phyloP scores from a whole-genome alignment of 2,888 invertebrate species.

The Dorcus hopei region DNA sequence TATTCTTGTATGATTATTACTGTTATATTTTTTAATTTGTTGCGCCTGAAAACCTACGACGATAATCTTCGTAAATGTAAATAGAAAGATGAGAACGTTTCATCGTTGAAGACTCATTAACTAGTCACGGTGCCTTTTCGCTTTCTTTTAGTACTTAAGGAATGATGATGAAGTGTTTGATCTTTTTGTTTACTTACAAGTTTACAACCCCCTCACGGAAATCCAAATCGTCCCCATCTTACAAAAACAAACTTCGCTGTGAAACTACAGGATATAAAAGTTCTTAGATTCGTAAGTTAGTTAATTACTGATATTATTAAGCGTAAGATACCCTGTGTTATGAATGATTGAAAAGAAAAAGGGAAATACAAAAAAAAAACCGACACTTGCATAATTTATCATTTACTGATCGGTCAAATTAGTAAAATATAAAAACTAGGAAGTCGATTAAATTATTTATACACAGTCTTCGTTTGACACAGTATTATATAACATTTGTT shows the following conservation, averaged over 20 bases:
- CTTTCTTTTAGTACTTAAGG: constrained; percentile 21
- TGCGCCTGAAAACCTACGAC: background rate
- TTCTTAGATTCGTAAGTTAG: background rate
- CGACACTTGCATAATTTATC: background rate
- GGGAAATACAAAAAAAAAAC: background rate
- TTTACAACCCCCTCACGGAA: too few species aligned
- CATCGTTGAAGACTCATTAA: constrained; percentile 17
- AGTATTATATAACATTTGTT: constrained; percentile 2
- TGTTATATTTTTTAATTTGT: too few species aligned
- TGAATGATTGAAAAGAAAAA: background rate
- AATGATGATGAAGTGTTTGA: constrained; percentile 6
- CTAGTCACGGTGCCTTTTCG: constrained; percentile 22
- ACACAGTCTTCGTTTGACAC: background rate
- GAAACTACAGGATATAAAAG: background rate
- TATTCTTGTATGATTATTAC: too few species aligned
- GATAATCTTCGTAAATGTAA: constrained; percentile 2
- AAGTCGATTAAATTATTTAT: too few species aligned
- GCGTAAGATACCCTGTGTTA: background rate
- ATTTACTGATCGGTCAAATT: constrained; percentile 4
- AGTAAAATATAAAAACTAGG: too few species aligned
- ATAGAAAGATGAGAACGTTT: constrained; percentile 8
- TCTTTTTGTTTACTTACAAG: constrained; percentile 9
- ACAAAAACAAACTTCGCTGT: too few species aligned
- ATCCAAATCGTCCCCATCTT: background rate
- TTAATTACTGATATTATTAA: background rate